Conservation (phyloP, 2,888 invertebrate genomes). For the Sinohyriopsis cumingii region DNA sequence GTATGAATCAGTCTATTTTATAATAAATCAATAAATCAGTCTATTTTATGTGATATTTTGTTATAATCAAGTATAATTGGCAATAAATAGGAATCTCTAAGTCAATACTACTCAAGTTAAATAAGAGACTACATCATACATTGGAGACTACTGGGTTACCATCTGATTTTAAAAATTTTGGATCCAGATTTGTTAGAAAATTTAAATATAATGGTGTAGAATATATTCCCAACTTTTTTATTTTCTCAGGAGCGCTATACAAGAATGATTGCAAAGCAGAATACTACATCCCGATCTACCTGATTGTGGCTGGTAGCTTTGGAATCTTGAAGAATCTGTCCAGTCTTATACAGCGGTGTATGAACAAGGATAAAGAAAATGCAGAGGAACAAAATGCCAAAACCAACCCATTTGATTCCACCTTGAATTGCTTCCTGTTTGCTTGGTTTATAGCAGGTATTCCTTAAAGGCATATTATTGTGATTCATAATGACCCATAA, state of each 20-base stretch:
- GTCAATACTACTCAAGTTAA: too few species aligned
- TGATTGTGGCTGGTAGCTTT: conserved; percentile 80
- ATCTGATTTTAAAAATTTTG: too few species aligned
- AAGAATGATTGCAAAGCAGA: conserved; percentile 80
- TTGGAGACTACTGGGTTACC: too few species aligned
- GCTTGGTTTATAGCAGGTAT: conserved; percentile 82
- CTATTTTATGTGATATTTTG: too few species aligned
- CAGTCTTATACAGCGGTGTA: conserved; percentile 76
- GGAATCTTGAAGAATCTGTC: conserved; percentile 79
- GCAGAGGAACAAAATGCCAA: conserved; percentile 56
- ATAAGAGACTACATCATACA: too few species aligned
- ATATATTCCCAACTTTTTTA: neutral
- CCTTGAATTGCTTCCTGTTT: conserved; percentile 75
- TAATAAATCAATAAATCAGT: too few species aligned
- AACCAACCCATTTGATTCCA: conserved; percentile 57
- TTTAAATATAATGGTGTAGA: too few species aligned
- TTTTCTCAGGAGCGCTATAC: conserved; percentile 75
- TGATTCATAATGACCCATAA: neutral
- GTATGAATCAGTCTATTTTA: too few species aligned
- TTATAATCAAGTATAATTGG: too few species aligned
- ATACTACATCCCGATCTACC: conserved; percentile 80
- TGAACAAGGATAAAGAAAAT: conserved; percentile 73
- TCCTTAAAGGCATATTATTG: conserved; percentile 19
- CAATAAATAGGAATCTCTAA: too few species aligned
- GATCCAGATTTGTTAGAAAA: too few species aligned